These are phyloP conservation scores for Sisor rabdophorus DNA, from an alignment of 2,113 vertebrate genomes.

Conservation along the genomic window DNA sequence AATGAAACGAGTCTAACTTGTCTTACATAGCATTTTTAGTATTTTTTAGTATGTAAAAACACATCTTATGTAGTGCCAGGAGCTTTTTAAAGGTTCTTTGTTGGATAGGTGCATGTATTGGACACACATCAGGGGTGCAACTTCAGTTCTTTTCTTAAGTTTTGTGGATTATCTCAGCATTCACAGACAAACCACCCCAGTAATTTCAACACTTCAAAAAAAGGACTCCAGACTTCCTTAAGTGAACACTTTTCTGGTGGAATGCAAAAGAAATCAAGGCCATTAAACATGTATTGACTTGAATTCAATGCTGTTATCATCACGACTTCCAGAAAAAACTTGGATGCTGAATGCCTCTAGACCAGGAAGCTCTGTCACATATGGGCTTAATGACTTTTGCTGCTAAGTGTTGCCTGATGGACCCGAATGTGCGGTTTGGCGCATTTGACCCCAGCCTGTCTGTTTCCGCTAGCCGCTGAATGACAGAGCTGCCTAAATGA, in stretches of 20 bases:
- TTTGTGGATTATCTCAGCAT: not conserved
- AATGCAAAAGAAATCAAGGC: not conserved
- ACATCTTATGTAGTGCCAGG: not conserved
- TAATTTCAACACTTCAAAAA: constrained; percentile 1
- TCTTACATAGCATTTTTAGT: not conserved
- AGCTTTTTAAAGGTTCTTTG: not conserved
- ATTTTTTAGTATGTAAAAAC: not conserved
- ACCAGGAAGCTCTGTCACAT: constrained; percentile 38
- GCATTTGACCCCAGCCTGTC: constrained; percentile 42
- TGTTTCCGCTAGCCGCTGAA: constrained; percentile 42
- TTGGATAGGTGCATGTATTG: not conserved
- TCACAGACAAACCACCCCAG: constrained; percentile 1
- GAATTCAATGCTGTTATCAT: constrained; percentile 8
- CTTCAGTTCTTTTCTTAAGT: not conserved
- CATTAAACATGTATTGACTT: not conserved
- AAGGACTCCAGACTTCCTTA: not conserved
- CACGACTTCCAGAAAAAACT: not conserved
- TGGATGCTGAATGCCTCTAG: constrained; percentile 6
- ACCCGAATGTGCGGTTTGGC: constrained; percentile 36
- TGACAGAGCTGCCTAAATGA: constrained; percentile 42
- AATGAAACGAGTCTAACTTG: not conserved
- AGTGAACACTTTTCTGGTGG: not conserved
- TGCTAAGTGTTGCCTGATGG: constrained; percentile 44
- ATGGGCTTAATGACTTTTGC: constrained; percentile 46
- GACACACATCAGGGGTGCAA: not conserved